Conservation (phyloP, 2,888 invertebrate genomes). For the Tipula helvola region DNA sequence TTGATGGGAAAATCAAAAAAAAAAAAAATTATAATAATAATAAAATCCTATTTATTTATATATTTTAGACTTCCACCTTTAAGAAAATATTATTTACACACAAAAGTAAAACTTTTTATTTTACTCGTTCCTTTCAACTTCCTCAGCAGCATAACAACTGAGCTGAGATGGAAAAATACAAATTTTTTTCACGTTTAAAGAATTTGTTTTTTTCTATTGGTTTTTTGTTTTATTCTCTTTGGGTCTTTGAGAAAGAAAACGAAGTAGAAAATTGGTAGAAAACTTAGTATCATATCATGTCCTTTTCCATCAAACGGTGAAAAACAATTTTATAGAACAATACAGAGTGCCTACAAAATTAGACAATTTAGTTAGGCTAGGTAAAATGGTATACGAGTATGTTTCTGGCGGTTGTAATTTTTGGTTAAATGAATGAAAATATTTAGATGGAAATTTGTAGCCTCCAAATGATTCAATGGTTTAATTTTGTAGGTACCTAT, state of each 20-base stretch:
- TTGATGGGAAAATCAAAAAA: neutral
- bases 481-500: neutral
- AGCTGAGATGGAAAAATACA: neutral
- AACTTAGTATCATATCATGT: neutral
- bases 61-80: neutral
- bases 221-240: neutral
- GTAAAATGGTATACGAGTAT: too few species aligned
- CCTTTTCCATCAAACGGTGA: neutral
- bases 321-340: neutral
- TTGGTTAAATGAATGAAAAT: too few species aligned
- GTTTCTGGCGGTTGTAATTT: too few species aligned
- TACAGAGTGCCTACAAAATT: neutral
- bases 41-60: neutral
- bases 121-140: neutral
- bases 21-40: neutral
- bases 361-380: neutral
- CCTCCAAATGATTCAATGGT: neutral
- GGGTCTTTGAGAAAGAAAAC: neutral
- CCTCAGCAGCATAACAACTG: neutral
- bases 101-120: neutral
- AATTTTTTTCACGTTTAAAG: neutral
- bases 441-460: too few species aligned
- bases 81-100: neutral
- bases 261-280: neutral
- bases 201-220: neutral